Evolutionary conservation across 2,113 vertebrate species (phyloP).

Genomic region (Puntigrus tetrazona): DNA sequence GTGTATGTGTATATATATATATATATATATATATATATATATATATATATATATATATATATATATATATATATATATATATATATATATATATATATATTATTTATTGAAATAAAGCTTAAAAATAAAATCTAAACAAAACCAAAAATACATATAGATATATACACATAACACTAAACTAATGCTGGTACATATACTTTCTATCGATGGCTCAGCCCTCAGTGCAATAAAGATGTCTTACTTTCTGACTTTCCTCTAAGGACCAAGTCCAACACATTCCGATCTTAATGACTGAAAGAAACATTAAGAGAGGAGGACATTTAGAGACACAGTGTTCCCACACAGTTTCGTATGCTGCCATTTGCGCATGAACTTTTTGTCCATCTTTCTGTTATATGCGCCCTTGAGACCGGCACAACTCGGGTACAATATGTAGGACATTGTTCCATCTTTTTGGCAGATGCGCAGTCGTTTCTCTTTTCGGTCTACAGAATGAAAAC

Average conservation of each 20-base stretch:
- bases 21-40: too few species aligned
- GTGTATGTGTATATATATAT: too few species aligned
- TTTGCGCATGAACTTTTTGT: not conserved
- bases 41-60: too few species aligned
- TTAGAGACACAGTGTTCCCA: not conserved
- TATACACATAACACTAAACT: not conserved
- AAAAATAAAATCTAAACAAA: too few species aligned
- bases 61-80: too few species aligned
- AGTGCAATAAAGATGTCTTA: not conserved
- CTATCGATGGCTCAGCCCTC: not conserved
- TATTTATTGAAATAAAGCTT: too few species aligned
- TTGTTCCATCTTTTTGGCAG: conserved; percentile 2
- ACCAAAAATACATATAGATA: too few species aligned
- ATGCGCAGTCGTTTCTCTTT: not conserved
- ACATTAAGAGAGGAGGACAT: not conserved
- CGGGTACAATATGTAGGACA: not conserved
- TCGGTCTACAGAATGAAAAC: not conserved
- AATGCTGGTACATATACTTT: not conserved
- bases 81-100: too few species aligned
- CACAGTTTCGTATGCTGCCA: not conserved
- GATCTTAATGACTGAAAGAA: not conserved
- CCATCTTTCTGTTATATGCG: not conserved
- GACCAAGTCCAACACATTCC: not conserved
- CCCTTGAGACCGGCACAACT: conserved; percentile 10
- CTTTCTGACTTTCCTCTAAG: not conserved